Conservation (phyloP, 2,113 vertebrate genomes). For the Tupaia tana region DNA sequence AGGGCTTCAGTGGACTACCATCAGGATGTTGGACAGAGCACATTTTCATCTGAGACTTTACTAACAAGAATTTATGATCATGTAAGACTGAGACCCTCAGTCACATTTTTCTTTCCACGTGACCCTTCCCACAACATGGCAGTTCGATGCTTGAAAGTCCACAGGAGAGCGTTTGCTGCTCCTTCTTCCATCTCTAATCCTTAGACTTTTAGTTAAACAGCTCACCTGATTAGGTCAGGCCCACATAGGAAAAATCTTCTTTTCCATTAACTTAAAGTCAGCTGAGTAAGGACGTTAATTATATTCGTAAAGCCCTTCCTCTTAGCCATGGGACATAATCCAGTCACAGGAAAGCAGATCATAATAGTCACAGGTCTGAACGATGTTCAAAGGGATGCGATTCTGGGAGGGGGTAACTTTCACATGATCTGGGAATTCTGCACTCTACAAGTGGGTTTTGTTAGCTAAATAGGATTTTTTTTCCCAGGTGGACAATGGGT, state of each 20-base stretch:
- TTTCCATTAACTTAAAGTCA: background rate
- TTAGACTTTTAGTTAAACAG: background rate
- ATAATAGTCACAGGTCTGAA: background rate
- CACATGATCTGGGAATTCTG: background rate
- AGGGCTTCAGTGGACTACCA: background rate
- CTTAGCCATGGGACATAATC: background rate
- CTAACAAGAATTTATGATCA: background rate
- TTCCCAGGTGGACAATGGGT: background rate
- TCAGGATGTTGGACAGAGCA: background rate
- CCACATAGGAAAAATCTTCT: background rate
- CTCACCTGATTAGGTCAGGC: background rate
- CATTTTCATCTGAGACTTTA: background rate
- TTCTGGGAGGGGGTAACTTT: background rate
- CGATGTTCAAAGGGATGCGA: background rate
- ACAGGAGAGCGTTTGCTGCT: background rate
- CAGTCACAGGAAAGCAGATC: background rate
- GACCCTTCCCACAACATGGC: background rate
- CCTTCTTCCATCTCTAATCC: background rate
- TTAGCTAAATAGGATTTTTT: background rate
- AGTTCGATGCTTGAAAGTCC: background rate
- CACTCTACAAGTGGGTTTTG: background rate
- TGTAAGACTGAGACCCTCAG: background rate
- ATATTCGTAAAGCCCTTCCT: background rate
- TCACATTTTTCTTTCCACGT: background rate
- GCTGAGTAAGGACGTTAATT: background rate